Base-by-base conservation (phyloP, 1,140 invertebrate genomes). In the Lepidurus arcticus region DNA sequence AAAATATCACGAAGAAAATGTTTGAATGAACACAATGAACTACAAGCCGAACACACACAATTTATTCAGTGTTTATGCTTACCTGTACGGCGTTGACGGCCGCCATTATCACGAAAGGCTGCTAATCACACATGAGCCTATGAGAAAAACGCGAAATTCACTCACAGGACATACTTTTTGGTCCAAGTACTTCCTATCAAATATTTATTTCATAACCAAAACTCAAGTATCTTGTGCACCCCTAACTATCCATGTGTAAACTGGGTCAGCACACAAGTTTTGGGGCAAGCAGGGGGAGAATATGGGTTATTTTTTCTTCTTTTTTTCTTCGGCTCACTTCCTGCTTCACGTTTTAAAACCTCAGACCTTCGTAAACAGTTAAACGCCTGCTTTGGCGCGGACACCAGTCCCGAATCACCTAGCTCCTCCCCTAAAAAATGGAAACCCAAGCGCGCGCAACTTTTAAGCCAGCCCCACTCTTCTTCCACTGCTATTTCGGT, bases 291-390 rank as follows among this genome's bases (percentile, higher is more conserved):
- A 21, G n/a, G 6, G 16, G 21, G 53, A 13, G 53, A 65, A 65
- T 65, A 65, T 65, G 53, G 53, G 53, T 65, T 65, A 65, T 65
- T 65, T 65, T 65, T 65, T 65, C 53, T 65, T 65, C n/a, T 65
- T 21, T 65, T 65, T 16, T 65, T 65, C 21, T 65, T 16, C 13
- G 16, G 16, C 53, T 65, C 53, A 21, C 53, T 65, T 65, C 53
- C 53, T 65, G 53, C 53, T 65, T 65, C 53, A 65, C 53, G 53
- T 65, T 65, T 65, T 65, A 65, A 16, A 65, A 65, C 21, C 53
- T 65, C 53, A 13, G 34, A 34, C 34, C 34, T 34, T 34, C 34
- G 34, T 34, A 21, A 65, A 21, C 53, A 65, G 53, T 65, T 65
- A 65, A 34, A 65, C 53, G 53, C 53, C 53, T 65, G 53, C 53